A percentile compares a stretch with the other conserved stretches of the same genome.
Conservation (phyloP, 92 coral and sea anemone species). For the Galaxea fascicularis region DNA sequence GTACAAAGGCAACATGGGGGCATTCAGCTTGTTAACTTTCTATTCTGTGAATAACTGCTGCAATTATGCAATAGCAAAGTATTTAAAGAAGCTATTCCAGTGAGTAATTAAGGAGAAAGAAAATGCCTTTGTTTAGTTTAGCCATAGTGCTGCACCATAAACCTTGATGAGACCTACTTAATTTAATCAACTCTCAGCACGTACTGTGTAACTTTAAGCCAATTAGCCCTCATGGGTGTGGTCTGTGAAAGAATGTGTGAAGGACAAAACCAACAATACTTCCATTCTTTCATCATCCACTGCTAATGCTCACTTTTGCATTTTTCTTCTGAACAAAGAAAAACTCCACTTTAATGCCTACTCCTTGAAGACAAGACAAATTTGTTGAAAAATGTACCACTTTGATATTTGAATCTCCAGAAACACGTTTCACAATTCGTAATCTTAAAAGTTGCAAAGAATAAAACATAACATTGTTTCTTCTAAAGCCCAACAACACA, state of each 20-base stretch:
- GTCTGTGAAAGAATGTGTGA: background rate
- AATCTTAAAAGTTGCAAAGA: no score
- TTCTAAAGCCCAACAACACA: no score
- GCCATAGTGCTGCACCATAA: background rate
- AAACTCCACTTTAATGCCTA: background rate
- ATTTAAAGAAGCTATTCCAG: background rate
- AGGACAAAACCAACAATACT: background rate
- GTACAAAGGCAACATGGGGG: no score
- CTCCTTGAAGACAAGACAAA: no score
- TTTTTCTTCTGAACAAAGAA: background rate
- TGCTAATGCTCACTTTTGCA: background rate
- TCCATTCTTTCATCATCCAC: background rate
- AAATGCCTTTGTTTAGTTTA: background rate
- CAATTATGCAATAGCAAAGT: no score
- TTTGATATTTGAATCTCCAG: no score
- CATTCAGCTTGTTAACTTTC: no score
- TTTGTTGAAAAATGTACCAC: no score
- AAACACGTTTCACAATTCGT: no score
- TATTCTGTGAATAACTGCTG: no score
- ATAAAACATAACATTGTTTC: no score
- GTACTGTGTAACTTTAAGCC: background rate
- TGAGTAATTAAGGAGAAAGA: background rate
- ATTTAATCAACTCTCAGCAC: background rate
- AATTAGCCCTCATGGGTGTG: background rate
- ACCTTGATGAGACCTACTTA: background rate